Evolutionary conservation across 2,113 vertebrate species (phyloP).

Genomic region (Aepyceros melampus): DNA sequence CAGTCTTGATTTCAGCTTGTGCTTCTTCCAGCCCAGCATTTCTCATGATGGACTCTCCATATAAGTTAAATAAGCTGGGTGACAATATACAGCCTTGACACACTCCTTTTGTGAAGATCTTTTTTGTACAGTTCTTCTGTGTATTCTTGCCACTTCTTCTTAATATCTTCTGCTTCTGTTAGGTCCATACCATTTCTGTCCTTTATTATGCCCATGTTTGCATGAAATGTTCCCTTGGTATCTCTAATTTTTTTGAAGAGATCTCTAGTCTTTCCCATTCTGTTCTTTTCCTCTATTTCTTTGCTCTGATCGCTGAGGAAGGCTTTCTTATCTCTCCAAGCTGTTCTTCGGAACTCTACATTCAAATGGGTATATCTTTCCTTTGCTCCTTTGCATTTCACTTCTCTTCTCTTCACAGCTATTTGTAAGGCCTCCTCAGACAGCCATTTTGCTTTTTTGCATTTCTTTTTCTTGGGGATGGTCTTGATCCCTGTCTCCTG

Average conservation of each 20-base stretch:
- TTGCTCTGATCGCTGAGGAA: neutral
- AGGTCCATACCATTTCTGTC: neutral
- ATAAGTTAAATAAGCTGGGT: neutral
- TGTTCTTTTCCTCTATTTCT: neutral
- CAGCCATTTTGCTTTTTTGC: neutral
- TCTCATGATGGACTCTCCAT: neutral
- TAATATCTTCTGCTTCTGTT: neutral
- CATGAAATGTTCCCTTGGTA: neutral
- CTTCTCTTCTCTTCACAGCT: neutral
- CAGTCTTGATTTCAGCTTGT: neutral
- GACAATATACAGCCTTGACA: neutral
- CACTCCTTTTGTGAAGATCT: neutral
- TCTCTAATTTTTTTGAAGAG: neutral
- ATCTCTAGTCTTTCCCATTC: neutral
- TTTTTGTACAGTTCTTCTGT: neutral
- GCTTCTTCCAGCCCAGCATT: neutral
- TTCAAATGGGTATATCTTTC: neutral
- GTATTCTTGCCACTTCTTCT: neutral
- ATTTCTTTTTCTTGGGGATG: neutral
- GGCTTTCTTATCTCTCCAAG: neutral
- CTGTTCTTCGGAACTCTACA: neutral
- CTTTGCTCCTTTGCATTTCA: neutral
- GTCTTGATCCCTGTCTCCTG: neutral
- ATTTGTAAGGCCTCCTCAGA: neutral
- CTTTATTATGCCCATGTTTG: neutral